Percentiles rank a stretch among this genome's conserved stretches.
These are phyloP conservation scores for Crocodylus rhombifer DNA, from an alignment of 2,797 vertebrate genomes.

Conservation along the genomic window DNA sequence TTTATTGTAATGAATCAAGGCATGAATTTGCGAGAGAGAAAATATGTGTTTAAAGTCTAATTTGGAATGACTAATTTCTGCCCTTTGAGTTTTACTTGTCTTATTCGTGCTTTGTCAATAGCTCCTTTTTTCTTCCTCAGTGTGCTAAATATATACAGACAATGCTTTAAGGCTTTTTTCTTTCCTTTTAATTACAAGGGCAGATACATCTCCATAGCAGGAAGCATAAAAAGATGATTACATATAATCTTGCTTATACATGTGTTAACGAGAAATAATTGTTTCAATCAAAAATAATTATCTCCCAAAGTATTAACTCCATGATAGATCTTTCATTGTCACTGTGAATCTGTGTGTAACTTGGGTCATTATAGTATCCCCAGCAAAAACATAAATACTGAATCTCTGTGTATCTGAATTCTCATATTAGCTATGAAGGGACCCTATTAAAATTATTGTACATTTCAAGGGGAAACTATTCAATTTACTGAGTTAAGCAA, in stretches of 20 bases:
- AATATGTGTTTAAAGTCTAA: not conserved
- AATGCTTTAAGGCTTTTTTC: not conserved
- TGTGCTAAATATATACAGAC: not conserved
- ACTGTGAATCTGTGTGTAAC: not conserved
- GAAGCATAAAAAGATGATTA: not conserved
- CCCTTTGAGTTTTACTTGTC: not conserved
- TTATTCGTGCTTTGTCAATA: not conserved
- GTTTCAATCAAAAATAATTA: not conserved
- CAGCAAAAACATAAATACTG: not conserved
- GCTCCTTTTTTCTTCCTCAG: not conserved
- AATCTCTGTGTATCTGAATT: not conserved
- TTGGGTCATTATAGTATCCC: not conserved
- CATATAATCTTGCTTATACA: not conserved
- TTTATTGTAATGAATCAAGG: not conserved
- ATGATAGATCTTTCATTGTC: not conserved
- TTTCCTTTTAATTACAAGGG: not conserved
- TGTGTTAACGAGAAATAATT: not conserved
- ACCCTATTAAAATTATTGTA: not conserved
- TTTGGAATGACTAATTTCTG: not conserved
- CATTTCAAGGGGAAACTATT: not conserved
- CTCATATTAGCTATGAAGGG: not conserved
- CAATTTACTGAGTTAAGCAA: conserved; percentile 18
- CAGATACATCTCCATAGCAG: not conserved
- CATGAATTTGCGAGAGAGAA: not conserved
- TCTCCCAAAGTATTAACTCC: not conserved